phyloP scores from a whole-genome alignment of 2,888 invertebrate species.

The Plebejus argus region DNA sequence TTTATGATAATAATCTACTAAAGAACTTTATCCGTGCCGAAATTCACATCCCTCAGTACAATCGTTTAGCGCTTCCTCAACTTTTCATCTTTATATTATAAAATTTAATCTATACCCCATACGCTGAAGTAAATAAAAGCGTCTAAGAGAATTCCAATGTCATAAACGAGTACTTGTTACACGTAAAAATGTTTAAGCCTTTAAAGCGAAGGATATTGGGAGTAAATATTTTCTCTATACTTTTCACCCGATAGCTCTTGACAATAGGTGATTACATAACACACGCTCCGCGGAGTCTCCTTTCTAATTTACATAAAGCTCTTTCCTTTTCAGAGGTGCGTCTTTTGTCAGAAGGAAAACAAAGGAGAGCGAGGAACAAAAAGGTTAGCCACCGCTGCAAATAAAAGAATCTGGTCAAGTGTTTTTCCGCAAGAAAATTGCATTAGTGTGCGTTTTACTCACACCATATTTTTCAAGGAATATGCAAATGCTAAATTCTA shows the following conservation, averaged over 20 bases:
- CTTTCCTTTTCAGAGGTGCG: constrained; percentile 66
- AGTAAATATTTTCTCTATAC: background rate
- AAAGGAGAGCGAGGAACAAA: constrained; percentile 53
- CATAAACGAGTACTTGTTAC: background rate
- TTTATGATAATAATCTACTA: too few relatives aligned
- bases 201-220: background rate
- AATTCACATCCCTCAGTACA: too few relatives aligned
- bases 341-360: constrained; percentile 67
- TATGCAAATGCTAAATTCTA: constrained; percentile 7
- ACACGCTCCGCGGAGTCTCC: constrained; percentile 46
- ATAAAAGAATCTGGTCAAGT: constrained; percentile 38
- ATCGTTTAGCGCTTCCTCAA: background rate
- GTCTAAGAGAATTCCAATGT: constrained; percentile 16
- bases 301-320: constrained; percentile 68
- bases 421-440: constrained; percentile 34
- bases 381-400: constrained; percentile 34
- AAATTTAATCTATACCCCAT: background rate
- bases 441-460: constrained; percentile 20
- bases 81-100: background rate
- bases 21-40: too few relatives aligned
- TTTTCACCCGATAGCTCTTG: background rate
- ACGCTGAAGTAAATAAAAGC: background rate
- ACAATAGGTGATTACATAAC: constrained; percentile 39
- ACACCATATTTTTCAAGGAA: background rate
- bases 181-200: background rate